A percentile compares a stretch with the other conserved stretches of the same genome.
Evolutionary conservation across 2,797 vertebrate species (phyloP).

Genomic region (Helarctos malayanus): DNA sequence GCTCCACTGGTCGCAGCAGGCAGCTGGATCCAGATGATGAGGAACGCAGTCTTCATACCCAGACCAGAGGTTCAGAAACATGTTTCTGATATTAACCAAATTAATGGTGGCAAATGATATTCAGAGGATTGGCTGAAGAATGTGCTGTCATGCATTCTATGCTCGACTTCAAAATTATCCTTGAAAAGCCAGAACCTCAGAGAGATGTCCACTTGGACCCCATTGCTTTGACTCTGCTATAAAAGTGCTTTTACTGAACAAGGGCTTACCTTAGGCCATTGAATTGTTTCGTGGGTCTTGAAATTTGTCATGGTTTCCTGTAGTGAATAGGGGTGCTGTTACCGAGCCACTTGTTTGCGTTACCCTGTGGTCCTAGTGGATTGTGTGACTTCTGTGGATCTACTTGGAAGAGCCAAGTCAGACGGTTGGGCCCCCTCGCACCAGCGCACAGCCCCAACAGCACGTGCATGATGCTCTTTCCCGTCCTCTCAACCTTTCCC

Average conservation of each 20-base stretch:
- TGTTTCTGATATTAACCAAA: background rate
- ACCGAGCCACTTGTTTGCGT: background rate
- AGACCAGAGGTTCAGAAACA: background rate
- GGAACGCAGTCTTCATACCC: background rate
- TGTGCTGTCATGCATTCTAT: background rate
- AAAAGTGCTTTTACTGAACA: background rate
- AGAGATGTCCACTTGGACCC: background rate
- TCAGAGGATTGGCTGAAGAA: background rate
- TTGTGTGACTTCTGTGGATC: background rate
- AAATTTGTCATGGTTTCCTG: background rate
- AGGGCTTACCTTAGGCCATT: background rate
- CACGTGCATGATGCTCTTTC: accelerated
- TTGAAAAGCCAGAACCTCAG: background rate
- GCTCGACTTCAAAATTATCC: background rate
- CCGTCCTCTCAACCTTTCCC: background rate
- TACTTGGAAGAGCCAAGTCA: background rate
- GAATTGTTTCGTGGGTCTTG: background rate
- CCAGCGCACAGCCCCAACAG: background rate
- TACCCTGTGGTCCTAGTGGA: background rate
- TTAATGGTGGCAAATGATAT: background rate
- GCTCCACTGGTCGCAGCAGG: background rate
- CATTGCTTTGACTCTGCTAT: background rate
- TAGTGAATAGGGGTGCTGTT: background rate
- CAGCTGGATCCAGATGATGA: background rate
- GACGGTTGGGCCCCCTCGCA: background rate